Base-by-base conservation (phyloP, 2,797 vertebrate species). In the Staurois parvus region DNA sequence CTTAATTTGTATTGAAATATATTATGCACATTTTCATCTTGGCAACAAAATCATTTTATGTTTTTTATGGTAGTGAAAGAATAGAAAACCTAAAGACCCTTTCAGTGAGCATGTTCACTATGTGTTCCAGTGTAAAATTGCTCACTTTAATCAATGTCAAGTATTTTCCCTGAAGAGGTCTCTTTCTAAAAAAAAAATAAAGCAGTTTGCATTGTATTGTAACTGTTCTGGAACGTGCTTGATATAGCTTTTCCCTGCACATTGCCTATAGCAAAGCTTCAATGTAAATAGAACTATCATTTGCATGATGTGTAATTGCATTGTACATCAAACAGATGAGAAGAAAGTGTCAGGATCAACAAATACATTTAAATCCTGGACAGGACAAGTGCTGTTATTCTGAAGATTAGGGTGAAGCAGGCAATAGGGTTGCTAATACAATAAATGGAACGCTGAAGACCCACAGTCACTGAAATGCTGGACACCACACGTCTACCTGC, bases 141-240 rank as follows among this genome's bases (percentile, higher is more conserved):
- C 85, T 83, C 68, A 83, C 85, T 83, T 86, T 82, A 82, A 86
- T 86, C 85, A 86, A 83, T 83, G 85, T 87, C 85, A 87, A 73
- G 42, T 74, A 69, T 79, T 87, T 83, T 83, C 85, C 85, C 85
- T 45, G 85, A 77, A 87, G 85, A 87, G 68, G 29, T 79, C 48
- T 73, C 84, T 81, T 82, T 86, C 56, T 83, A 83, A 59, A 52
- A 72, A 19, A 81, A 74, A 64, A 69, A 82, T 37, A 48, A 68
- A 73, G 78, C 79, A 66, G 68, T 68, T 78, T 73, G 70, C 72
- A 81, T 81, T 70, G 73, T 62, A 81, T 81, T 34, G 42, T 45
- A 64, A 72, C 8, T n/a, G 72, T 48, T 72, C 68, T 29, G 68
- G 78, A 62, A 17, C 24, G 13, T 19, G 56, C 30, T 79, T 79